These are phyloP conservation scores for Nibea albiflora DNA, from an alignment of 2,113 vertebrate genomes.

Conservation along the genomic window DNA sequence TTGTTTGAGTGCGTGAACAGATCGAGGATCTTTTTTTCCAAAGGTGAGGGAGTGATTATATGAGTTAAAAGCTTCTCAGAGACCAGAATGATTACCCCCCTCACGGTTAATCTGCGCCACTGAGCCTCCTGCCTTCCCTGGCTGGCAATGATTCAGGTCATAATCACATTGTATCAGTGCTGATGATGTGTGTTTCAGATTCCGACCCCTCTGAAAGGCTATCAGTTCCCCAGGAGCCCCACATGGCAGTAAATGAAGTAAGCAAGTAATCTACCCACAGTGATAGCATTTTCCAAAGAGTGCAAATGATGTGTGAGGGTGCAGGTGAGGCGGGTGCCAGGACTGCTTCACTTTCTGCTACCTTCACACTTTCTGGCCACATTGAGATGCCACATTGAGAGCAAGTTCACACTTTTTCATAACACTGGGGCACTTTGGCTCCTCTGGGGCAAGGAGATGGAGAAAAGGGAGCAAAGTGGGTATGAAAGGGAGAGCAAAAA, in stretches of 20 bases:
- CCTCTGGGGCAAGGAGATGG: constrained; percentile 60
- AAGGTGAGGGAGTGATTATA: constrained; percentile 61
- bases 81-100: constrained; percentile 68
- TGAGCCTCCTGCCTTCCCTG: constrained; percentile 57
- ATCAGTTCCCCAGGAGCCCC: constrained; percentile 66
- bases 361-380: constrained; percentile 76
- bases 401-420: constrained; percentile 79
- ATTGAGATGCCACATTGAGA: constrained; percentile 71
- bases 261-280: constrained; percentile 75
- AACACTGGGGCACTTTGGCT: constrained; percentile 62
- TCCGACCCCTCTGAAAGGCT: constrained; percentile 63
- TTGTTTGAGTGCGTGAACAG: constrained; percentile 51
- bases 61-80: constrained; percentile 68
- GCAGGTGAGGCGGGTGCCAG: constrained; percentile 61
- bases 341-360: constrained; percentile 70
- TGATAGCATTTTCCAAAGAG: constrained; percentile 78
- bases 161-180: constrained; percentile 75
- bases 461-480: constrained; percentile 50
- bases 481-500: constrained; percentile 39
- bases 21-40: constrained; percentile 48
- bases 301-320: constrained; percentile 80
- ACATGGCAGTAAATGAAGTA: constrained; percentile 77
- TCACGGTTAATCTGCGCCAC: constrained; percentile 66
- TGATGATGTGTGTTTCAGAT: constrained; percentile 72
- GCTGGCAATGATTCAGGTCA: constrained; percentile 72